Evolutionary conservation across 1,140 invertebrate genomes (phyloP).

Genomic region (Lerema accius): DNA sequence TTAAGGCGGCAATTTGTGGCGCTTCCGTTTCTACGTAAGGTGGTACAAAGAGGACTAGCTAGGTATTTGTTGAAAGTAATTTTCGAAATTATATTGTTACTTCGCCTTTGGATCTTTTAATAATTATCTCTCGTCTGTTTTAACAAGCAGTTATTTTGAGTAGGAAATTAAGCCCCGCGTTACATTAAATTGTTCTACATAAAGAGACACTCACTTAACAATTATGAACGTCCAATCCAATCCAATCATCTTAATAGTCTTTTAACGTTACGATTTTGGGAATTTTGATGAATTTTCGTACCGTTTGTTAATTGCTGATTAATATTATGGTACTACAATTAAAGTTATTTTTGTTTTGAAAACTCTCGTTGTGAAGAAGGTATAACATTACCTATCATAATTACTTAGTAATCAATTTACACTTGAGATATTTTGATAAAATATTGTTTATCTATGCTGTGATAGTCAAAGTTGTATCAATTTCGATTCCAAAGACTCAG

Average conservation of each 20-base stretch:
- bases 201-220: constrained; percentile 43
- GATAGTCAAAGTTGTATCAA: too few species aligned
- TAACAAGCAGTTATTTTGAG: constrained; percentile 73
- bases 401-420: too few species aligned
- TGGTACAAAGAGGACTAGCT: constrained; percentile 61
- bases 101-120: constrained; percentile 73
- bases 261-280: constrained; percentile 8
- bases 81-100: constrained; percentile 77
- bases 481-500: too few species aligned
- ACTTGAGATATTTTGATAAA: too few species aligned
- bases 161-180: constrained; percentile 61
- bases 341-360: too few species aligned
- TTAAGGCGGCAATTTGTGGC: constrained; percentile 74
- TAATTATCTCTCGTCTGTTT: constrained; percentile 75
- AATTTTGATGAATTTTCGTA: constrained; percentile 2
- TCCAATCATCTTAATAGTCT: constrained; percentile 32
- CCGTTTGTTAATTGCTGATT: not conserved
- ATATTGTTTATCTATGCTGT: too few species aligned
- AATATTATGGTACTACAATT: too few species aligned
- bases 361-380: too few species aligned
- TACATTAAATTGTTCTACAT: constrained; percentile 54
- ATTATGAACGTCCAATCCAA: constrained; percentile 39
- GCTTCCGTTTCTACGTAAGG: constrained; percentile 65
- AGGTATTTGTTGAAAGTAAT: constrained; percentile 72
- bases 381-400: too few species aligned